phyloP scores from a whole-genome alignment of 2,888 invertebrate species.

The Endotricha flammealis region DNA sequence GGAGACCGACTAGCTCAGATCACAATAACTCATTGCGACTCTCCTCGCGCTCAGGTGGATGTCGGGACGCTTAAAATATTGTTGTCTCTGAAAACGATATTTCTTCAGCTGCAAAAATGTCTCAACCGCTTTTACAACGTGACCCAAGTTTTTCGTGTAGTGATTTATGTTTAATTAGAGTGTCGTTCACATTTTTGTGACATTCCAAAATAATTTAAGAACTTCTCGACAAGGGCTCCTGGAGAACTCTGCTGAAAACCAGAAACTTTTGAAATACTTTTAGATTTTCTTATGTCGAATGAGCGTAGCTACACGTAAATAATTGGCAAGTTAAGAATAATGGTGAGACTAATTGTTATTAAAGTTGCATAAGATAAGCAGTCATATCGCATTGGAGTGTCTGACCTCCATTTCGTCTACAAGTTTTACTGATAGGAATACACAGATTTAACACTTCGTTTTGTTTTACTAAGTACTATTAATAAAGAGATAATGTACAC shows the following conservation, averaged over 20 bases:
- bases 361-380: constrained; percentile 33
- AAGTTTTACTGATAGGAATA: constrained; percentile 36
- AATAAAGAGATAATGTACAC: background rate
- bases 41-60: constrained; percentile 57
- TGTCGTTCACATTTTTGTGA: constrained; percentile 54
- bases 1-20: constrained; percentile 12
- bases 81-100: constrained; percentile 63
- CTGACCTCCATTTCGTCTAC: constrained; percentile 41
- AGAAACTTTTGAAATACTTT: too few relatives aligned
- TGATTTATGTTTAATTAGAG: constrained; percentile 71
- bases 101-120: constrained; percentile 58
- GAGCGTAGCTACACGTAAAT: too few relatives aligned
- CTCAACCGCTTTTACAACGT: constrained; percentile 47
- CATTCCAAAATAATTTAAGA: constrained; percentile 46
- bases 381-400: constrained; percentile 30
- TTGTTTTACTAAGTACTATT: background rate
- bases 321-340: too few relatives aligned
- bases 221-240: constrained; percentile 34
- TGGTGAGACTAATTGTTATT: constrained; percentile 24
- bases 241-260: constrained; percentile 22
- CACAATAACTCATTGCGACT: constrained; percentile 55
- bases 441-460: constrained; percentile 29
- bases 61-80: constrained; percentile 58
- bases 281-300: too few relatives aligned
- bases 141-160: constrained; percentile 50